Base-by-base conservation (phyloP, 2,797 vertebrate genomes). In the Anguilla megastoma region DNA sequence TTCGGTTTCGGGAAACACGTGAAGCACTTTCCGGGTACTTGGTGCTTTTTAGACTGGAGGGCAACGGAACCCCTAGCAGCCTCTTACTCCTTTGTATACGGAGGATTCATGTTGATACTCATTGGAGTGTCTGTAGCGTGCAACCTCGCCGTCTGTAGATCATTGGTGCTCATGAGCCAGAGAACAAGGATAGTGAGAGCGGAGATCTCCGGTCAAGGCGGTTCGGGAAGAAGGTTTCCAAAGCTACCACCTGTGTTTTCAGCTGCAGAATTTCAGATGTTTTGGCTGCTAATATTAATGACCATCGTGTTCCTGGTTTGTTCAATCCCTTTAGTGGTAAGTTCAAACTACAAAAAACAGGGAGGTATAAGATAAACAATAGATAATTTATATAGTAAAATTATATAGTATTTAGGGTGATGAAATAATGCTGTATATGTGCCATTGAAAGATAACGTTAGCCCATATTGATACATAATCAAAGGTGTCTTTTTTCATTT, bases 31-130 rank as follows among this genome's bases (percentile, higher is more conserved):
- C 96, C 96, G 0, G 96, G 96, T 7, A 97, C 96, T 5, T 97
- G 96, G 96, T 97, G 96, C 87, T 97, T 96, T 60, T 87, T 97
- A 79, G 93, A 97, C 91, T 97, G 96, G 96, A 94, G 96, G 86
- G 94, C 96, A 27, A 87, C 52, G 91, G 95, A 96, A 83, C 85
- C 93, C 0, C 58, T 94, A 0, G 93, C 93, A 18, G 96, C 96
- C 41, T 94, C 95, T 21, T 97, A 95, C 90, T 95, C 96, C 18
- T 95, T 96, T 84, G 91, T 97, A 74, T 97, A 97, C 84, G 96
- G 95, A 36, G 93, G 96, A 1, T 94, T 96, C 89, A 96, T 96
- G 94, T 90, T 96, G 89, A 3, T 94, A 82, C 91, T 97, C 89
- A 96, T 97, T 83, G 92, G 95, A 0, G 94, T 95, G 74, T 96